phyloP scores from a whole-genome alignment of 2,113 vertebrate genomes.

The Lichenostomus cassidix region DNA sequence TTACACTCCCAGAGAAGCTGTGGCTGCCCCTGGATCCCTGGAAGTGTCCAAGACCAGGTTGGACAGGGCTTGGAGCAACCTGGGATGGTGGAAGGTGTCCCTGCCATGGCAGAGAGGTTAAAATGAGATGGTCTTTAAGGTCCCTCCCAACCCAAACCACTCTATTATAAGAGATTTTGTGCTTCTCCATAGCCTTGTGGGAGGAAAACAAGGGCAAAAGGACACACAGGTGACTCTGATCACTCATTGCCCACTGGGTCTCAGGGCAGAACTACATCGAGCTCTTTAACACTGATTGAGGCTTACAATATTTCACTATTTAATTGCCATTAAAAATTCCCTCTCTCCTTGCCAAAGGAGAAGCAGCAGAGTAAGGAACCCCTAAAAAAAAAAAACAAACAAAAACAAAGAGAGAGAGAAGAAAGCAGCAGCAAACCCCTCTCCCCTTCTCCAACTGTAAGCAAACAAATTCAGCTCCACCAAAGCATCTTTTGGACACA shows the following conservation, averaged over 20 bases:
- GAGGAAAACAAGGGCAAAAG: neutral
- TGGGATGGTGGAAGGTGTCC: accelerated
- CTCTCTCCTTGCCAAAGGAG: accelerated
- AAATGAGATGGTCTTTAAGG: too few species aligned
- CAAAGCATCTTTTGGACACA: neutral
- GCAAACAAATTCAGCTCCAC: neutral
- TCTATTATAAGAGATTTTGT: neutral
- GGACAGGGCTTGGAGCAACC: accelerated
- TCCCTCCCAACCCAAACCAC: neutral
- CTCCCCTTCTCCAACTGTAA: neutral
- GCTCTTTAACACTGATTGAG: neutral
- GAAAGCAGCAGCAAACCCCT: neutral
- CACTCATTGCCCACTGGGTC: neutral
- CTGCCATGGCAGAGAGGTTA: accelerated
- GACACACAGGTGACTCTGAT: neutral
- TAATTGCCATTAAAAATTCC: neutral
- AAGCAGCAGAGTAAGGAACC: neutral
- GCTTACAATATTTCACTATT: neutral
- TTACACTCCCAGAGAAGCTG: neutral
- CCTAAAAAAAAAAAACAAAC: accelerated
- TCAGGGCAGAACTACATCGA: neutral
- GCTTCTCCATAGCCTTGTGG: neutral
- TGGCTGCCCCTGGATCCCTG: neutral
- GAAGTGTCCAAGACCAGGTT: accelerated
- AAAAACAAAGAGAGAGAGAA: neutral